Percentiles rank a stretch among this genome's conserved stretches.
phyloP scores from a whole-genome alignment of 2,797 vertebrate genomes.

The Syndactyla subalaris region DNA sequence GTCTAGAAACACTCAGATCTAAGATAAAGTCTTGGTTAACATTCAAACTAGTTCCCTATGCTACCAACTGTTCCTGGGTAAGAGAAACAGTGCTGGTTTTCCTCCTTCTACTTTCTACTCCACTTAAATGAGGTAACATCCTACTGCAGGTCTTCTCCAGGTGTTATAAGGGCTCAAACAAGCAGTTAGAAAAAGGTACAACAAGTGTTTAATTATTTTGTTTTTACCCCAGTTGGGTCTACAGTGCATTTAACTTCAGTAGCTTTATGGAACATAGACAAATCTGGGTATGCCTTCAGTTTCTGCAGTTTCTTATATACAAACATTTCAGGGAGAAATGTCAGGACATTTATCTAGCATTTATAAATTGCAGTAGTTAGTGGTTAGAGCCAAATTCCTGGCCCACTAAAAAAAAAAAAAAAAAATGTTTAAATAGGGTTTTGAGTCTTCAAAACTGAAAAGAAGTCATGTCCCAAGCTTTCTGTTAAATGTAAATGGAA shows the following conservation, averaged over 20 bases:
- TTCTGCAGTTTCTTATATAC: neutral
- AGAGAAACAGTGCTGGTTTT: neutral
- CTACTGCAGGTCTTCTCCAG: neutral
- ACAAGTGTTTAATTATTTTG: neutral
- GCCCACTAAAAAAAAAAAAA: too few relatives aligned
- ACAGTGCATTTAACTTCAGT: neutral
- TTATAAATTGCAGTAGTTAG: neutral
- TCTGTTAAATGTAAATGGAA: neutral
- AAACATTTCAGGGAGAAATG: neutral
- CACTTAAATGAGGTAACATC: neutral
- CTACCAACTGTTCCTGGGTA: neutral
- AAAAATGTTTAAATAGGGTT: neutral
- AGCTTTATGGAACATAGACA: neutral
- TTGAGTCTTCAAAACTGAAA: neutral
- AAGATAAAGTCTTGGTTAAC: neutral
- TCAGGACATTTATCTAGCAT: neutral
- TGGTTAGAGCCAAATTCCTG: neutral
- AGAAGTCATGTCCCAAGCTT: rapidly evolving
- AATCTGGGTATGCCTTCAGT: neutral
- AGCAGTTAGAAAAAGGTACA: neutral
- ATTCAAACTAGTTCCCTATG: neutral
- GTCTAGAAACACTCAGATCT: neutral
- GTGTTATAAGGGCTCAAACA: neutral
- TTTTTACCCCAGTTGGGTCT: neutral
- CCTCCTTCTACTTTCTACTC: neutral